These are phyloP conservation scores for Laticauda laticaudata DNA, from an alignment of 2,113 vertebrate species.

Conservation along the genomic window DNA sequence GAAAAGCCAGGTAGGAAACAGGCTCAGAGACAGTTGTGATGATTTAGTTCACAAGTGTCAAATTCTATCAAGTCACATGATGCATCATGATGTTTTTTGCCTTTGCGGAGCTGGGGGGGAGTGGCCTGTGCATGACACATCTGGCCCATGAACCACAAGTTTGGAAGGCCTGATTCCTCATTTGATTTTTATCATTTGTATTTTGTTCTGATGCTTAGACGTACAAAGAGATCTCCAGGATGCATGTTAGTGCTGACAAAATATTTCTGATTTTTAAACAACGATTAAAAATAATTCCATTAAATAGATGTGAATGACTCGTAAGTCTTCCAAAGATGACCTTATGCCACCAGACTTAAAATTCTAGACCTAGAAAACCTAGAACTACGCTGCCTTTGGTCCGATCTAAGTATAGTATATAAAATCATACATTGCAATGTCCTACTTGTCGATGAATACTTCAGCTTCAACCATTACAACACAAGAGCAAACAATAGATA, in stretches of 20 bases:
- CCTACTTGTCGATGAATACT: no score
- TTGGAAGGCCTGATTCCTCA: neutral
- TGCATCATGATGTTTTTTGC: no score
- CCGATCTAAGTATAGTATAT: no score
- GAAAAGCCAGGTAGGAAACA: neutral
- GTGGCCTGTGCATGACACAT: no score
- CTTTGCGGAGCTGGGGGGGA: no score
- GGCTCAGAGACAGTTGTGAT: neutral
- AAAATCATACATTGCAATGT: no score
- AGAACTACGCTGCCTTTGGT: no score
- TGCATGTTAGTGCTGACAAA: neutral
- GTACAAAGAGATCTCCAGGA: neutral
- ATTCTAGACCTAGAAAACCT: no score
- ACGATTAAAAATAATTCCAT: neutral
- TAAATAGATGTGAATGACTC: neutral
- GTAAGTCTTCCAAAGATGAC: neutral
- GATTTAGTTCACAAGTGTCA: neutral
- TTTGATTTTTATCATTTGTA: neutral
- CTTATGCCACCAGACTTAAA: no score
- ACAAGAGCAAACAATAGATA: no score
- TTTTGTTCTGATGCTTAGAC: neutral
- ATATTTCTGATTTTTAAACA: neutral
- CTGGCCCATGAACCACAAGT: no score
- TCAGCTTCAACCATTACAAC: no score
- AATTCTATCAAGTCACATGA: neutral